phyloP scores from a whole-genome alignment of 2,113 vertebrate species.

The Rhinolophus sinicus region DNA sequence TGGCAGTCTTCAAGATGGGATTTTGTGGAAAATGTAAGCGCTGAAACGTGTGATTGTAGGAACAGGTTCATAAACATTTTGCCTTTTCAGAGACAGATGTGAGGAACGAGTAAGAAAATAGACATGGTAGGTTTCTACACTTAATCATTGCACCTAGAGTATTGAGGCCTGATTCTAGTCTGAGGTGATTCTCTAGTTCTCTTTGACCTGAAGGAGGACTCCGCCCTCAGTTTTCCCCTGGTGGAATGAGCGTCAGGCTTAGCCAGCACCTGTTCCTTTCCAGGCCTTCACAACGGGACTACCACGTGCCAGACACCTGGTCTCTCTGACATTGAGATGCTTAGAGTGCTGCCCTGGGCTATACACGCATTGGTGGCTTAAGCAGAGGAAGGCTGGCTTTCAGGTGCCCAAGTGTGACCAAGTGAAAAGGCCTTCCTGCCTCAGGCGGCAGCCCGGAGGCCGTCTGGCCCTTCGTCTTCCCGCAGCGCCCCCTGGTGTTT shows the following conservation, averaged over 20 bases:
- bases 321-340: background rate
- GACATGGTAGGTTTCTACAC: background rate
- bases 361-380: background rate
- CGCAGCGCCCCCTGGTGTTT: constrained; percentile 16
- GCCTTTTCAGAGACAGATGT: background rate
- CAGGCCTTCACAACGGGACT: rapidly evolving
- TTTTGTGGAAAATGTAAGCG: background rate
- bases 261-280: background rate
- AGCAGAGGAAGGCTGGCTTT: background rate
- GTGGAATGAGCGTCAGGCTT: background rate
- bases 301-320: background rate
- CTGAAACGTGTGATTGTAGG: background rate
- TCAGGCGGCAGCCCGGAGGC: background rate
- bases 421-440: background rate
- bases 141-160: background rate
- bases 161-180: background rate
- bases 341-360: background rate
- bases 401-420: background rate
- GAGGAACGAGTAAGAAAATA: background rate
- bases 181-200: background rate
- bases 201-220: background rate
- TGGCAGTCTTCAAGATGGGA: background rate
- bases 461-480: background rate
- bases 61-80: background rate
- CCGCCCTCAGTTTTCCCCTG: background rate